Evolutionary conservation across 2,113 vertebrate genomes (phyloP), one percentile per base, ranked within the genome.

Genomic region (Calyptommatus sinebrachiatus): DNA sequence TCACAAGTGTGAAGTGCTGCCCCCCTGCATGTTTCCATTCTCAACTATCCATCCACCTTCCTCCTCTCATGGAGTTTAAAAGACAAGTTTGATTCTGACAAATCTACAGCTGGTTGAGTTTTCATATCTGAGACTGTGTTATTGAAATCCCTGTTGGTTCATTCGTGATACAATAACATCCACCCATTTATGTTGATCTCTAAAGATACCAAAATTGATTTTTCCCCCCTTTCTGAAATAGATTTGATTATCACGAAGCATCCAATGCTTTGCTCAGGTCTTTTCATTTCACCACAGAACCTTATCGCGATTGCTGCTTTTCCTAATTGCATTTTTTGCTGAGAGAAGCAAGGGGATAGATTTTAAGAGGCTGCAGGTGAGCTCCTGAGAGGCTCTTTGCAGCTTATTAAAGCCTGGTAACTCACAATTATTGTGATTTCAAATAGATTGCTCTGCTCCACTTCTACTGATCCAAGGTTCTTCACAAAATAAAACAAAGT

Each of bases 121-220:
- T 79, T 84, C 89, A 85, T 60, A 1, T 88, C 85, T 83, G 78
- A 75, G 65, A 53, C 86, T 82, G 71, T 77, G 8, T 77, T 79
- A 85, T 78, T 28, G 81, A 89, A 87, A 83, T 67, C 76, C 71
- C 84, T 71, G 76, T 82, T 89, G 87, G 89, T 89, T 89, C 87
- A 86, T 91, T 78, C 87, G 86, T 1, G 0, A 26, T 81, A 83
- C 90, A 92, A 92, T 88, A 89, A 92, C 91, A 90, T 89, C 85
- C 85, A 91, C 88, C 88, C 86, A 77, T 90, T 92, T 93, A 88
- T 92, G 89, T 89, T 92, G 89, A 89, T 90, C 85, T 88, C 89
- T 86, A 88, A 92, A 92, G 89, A 91, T 86, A 89, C 81, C 85
- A 83, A 20, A 88, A 91, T 89, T 85, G 90, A 92, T 91, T 92